Percentiles rank a stretch among this genome's conserved stretches.
These are phyloP conservation scores for Timandra comae DNA, from an alignment of 2,888 invertebrate species.

Conservation along the genomic window DNA sequence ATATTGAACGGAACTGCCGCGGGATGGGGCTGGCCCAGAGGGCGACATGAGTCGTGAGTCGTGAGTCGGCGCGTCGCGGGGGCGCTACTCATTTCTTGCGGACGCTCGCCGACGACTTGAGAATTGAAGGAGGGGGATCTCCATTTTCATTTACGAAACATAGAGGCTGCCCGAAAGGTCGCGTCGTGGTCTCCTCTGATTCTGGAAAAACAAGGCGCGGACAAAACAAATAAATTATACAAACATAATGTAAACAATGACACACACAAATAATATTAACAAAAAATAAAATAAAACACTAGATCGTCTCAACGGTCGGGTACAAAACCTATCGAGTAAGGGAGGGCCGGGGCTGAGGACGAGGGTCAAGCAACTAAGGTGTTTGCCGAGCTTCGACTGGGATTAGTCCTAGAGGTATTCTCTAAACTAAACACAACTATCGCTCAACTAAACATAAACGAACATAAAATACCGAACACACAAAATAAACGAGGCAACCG, in stretches of 20 bases:
- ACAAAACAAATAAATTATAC: constrained; percentile 38
- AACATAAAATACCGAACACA: constrained; percentile 60
- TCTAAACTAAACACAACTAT: constrained; percentile 66
- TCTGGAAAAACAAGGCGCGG: constrained; percentile 65
- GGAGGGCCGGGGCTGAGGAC: constrained; percentile 44
- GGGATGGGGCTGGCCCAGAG: constrained; percentile 50
- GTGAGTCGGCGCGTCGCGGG: constrained; percentile 44
- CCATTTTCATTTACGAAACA: constrained; percentile 79
- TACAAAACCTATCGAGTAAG: constrained; percentile 5
- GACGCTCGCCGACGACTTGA: constrained; percentile 71
- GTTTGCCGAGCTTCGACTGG: constrained; percentile 63
- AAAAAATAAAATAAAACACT: constrained; percentile 24
- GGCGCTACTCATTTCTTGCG: constrained; percentile 66
- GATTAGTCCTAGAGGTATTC: constrained; percentile 42
- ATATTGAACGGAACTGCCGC: constrained; percentile 47
- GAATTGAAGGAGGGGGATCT: constrained; percentile 71
- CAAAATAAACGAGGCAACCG: constrained; percentile 64
- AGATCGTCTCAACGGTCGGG: constrained; percentile 10
- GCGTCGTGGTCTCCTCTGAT: constrained; percentile 77
- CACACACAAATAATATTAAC: constrained; percentile 27
- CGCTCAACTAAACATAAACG: constrained; percentile 52
- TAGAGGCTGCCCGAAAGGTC: constrained; percentile 88
- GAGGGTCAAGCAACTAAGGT: constrained; percentile 64
- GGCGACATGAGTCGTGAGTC: constrained; percentile 51
- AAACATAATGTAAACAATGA: constrained; percentile 23